Percentiles rank a stretch among this genome's conserved stretches.
These are phyloP conservation scores for Platalea minor DNA, from an alignment of 2,797 vertebrate species.

Conservation along the genomic window DNA sequence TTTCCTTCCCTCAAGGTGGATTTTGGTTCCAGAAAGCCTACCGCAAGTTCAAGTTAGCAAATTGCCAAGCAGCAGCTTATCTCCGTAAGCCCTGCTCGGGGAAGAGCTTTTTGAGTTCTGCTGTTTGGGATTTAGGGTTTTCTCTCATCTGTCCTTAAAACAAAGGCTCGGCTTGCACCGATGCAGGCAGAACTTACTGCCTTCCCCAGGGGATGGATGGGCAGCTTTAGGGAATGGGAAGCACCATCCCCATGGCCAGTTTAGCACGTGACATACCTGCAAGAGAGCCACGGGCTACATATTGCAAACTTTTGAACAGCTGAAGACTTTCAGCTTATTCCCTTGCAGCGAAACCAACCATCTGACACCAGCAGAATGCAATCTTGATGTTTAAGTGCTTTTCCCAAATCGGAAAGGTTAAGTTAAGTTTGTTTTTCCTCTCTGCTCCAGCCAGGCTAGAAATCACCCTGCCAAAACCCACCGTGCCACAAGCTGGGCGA, in stretches of 20 bases:
- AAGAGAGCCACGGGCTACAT: rapidly evolving
- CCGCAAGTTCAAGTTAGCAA: neutral
- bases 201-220: neutral
- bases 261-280: neutral
- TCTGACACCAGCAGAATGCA: neutral
- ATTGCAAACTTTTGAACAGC: neutral
- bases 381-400: neutral
- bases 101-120: neutral
- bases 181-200: neutral
- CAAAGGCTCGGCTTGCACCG: neutral
- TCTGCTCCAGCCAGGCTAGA: neutral
- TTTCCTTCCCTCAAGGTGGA: neutral
- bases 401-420: neutral
- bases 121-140: neutral
- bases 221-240: neutral
- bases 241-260: neutral
- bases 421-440: neutral
- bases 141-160: neutral
- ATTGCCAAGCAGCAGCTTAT: neutral
- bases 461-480: neutral
- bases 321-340: neutral
- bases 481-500: neutral
- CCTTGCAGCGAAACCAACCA: neutral
- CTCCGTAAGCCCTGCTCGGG: neutral
- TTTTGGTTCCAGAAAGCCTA: neutral